Base-by-base conservation (phyloP, 2,888 invertebrate genomes). In the Apomyelois bistriatella region DNA sequence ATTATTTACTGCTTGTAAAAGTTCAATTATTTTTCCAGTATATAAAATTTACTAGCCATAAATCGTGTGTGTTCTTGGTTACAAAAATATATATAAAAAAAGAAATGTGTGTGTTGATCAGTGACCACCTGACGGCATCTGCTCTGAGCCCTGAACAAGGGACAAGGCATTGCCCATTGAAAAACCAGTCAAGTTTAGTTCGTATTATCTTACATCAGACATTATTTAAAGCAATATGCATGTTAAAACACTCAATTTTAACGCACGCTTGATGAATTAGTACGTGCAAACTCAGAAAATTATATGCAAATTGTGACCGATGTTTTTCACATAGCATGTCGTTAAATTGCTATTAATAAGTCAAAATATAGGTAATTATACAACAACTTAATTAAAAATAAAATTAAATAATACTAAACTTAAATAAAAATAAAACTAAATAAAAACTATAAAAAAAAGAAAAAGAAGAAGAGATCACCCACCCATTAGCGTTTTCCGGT, bases 191-290 rank as follows among this genome's bases (percentile, higher is more conserved):
- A 58, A 66, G 69, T 75, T 78, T 72, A 76, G 71, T 70, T 61
- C 65, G 74, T 83, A 79, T 80, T 82, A 81, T 70, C 73, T 84
- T 82, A 78, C 80, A 77, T 72, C 72, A 62, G 60, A 71, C 72
- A 76, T 73, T 73, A 65, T 70, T 71, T 70, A 69, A 68, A 58
- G 64, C 67, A 68, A 66, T 67, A 67, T 70, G 68, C 65, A 64
- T 59, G 58, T 58, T 53, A 63, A 65, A 69, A 68, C 48, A 43
- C 46, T 60, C 56, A 60, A 58, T 50, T 50, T 38, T 50, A 50
- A 40, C 49, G 53, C 54, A 32, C 7, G 22, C 50, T 41, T 48
- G 43, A 37, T 16, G 42, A 43, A 48, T 53, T 48, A n/a, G n/a
- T n/a, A 53, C 53, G 37, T 42, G 53, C 13, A 53, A 41, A 37